Conservation (phyloP, 2,888 invertebrate genomes). For the Drosophila setosimentum region DNA sequence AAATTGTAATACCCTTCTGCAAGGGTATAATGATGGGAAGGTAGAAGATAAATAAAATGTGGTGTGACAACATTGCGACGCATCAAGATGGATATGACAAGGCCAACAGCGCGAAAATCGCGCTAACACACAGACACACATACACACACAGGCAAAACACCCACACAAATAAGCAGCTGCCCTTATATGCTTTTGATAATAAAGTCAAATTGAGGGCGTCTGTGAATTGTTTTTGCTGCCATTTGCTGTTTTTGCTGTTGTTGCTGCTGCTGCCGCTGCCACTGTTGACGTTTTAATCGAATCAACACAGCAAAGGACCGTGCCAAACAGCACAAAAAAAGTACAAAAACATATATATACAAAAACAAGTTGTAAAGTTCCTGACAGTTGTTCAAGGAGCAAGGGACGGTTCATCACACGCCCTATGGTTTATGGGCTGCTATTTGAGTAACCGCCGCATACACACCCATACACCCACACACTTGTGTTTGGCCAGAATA, state of each 20-base stretch:
- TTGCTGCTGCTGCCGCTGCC: constrained; percentile 43
- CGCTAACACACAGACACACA: constrained; percentile 6
- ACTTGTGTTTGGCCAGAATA: neutral
- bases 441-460: constrained; percentile 32
- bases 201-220: constrained; percentile 52
- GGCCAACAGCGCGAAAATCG: constrained; percentile 43
- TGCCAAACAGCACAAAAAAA: constrained; percentile 45
- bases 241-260: constrained; percentile 34
- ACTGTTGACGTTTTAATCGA: constrained; percentile 79
- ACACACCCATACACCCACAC: neutral
- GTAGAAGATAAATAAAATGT: constrained; percentile 74
- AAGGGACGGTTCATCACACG: constrained; percentile 40
- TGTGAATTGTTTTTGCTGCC: constrained; percentile 69
- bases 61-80: constrained; percentile 72
- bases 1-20: neutral
- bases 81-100: constrained; percentile 75
- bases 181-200: constrained; percentile 44
- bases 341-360: constrained; percentile 20
- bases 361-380: constrained; percentile 70
- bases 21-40: constrained; percentile 54
- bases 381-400: constrained; percentile 45
- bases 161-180: constrained; percentile 1
- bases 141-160: neutral
- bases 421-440: constrained; percentile 59
- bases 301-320: constrained; percentile 66